Base-by-base conservation (phyloP, 2,797 vertebrate genomes). In the Onychomys torridus region DNA sequence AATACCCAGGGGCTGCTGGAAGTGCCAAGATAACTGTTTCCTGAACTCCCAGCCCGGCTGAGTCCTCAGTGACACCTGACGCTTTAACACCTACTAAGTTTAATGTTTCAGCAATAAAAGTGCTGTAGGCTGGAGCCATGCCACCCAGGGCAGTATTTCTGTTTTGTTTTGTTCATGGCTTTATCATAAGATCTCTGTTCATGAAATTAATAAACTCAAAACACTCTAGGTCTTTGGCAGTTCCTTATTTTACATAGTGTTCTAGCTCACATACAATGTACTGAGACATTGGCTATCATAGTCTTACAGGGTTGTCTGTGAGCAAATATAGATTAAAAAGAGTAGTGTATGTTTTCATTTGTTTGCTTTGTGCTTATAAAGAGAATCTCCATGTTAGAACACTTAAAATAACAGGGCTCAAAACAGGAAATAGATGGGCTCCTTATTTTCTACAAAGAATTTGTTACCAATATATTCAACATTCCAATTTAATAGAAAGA, bases 401-500 rank as follows among this genome's bases (percentile, higher is more conserved):
- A 75, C 95, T 76, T 43, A 85, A 95, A 93, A 89, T 40, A 93
- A 89, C 89, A 27, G 46, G 67, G 65, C 14, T 95, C 57, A 95
- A 78, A 91, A 79, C 67, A 93, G 40, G 49, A 73, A 79, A 96
- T 4, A 43, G 57, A 65, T 52, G 84, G 34, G 52, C 11, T 79
- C 90, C 69, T 73, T 85, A 88, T 65, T 78, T 89, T 96, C 61
- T 87, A 91, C 52, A 90, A 97, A 55, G 9, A 95, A 92, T 92
- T 65, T 91, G n/a, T 84, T 34, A 89, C 21, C 40, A 89, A 46
- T n/a, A n/a, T 91, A 73, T 2, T 78, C 57, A 89, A 83, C 19
- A 91, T 79, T 46, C 37, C 55, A 94, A 91, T 29, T 84, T 94
- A 79, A 93, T 95, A 77, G 81, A 96, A 88, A 32, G 29, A 75